A percentile compares a stretch with the other conserved stretches of the same genome.
Conservation (phyloP, 2,797 vertebrate genomes). For the Poecilia velifera region DNA sequence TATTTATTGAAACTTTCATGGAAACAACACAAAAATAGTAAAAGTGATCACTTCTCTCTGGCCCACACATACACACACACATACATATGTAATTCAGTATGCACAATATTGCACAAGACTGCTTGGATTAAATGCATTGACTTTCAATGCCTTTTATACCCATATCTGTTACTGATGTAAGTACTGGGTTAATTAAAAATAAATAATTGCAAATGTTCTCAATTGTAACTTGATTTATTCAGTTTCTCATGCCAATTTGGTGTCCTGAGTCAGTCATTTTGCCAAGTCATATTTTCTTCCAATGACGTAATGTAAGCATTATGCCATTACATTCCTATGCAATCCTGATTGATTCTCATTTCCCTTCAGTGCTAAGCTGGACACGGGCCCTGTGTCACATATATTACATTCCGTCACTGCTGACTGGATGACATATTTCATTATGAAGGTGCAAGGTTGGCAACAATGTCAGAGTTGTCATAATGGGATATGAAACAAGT, state of each 20-base stretch:
- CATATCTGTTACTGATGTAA: not conserved
- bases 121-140: not conserved
- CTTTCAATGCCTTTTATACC: not conserved
- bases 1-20: not conserved
- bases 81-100: not conserved
- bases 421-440: conserved; percentile 26
- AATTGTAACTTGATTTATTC: not conserved
- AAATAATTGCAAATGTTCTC: not conserved
- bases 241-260: not conserved
- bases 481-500: conserved; percentile 33
- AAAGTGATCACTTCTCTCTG: not conserved
- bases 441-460: conserved; percentile 14
- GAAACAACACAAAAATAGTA: not conserved
- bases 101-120: not conserved
- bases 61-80: too few species aligned
- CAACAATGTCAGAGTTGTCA: conserved; percentile 22
- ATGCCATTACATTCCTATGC: too few species aligned
- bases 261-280: not conserved
- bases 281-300: not conserved
- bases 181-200: not conserved
- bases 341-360: too few species aligned
- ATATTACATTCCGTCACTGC: conserved; percentile 27
- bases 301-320: too few species aligned
- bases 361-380: not conserved
- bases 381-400: conserved; percentile 7